Percentiles rank a stretch among this genome's conserved stretches.
phyloP scores from a whole-genome alignment of 2,113 vertebrate genomes.

The Ctenomys sociabilis region DNA sequence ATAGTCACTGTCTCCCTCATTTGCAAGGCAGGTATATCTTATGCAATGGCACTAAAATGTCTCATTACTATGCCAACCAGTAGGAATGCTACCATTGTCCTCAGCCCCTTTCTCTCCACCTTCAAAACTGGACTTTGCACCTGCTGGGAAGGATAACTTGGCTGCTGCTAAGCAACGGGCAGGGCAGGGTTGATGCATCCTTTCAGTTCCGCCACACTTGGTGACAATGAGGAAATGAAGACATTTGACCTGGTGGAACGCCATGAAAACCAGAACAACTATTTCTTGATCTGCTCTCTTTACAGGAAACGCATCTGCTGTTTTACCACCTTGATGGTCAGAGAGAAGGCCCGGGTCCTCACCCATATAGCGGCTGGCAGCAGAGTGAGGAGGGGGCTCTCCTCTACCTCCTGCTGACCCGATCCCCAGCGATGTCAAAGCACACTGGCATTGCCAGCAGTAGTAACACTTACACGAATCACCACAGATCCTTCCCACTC shows the following conservation, averaged over 20 bases:
- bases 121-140: background rate
- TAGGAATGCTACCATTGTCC: background rate
- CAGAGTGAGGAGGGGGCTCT: background rate
- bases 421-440: rapidly evolving
- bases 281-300: background rate
- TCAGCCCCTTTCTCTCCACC: background rate
- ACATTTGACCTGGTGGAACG: background rate
- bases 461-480: rapidly evolving
- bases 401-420: background rate
- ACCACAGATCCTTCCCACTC: background rate
- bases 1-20: background rate
- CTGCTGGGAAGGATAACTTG: slow-evolving; percentile 27
- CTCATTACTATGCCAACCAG: background rate
- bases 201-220: background rate
- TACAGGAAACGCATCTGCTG: background rate
- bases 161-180: slow-evolving; percentile 49
- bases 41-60: background rate
- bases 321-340: background rate
- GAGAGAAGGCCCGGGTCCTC: background rate
- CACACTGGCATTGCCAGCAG: background rate
- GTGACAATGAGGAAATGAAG: background rate
- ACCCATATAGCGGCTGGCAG: rapidly evolving
- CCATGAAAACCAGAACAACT: background rate
- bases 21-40: background rate
- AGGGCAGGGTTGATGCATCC: background rate